These are phyloP conservation scores for Drosophila triauraria DNA, from an alignment of 1,140 invertebrate species.

Conservation along the genomic window DNA sequence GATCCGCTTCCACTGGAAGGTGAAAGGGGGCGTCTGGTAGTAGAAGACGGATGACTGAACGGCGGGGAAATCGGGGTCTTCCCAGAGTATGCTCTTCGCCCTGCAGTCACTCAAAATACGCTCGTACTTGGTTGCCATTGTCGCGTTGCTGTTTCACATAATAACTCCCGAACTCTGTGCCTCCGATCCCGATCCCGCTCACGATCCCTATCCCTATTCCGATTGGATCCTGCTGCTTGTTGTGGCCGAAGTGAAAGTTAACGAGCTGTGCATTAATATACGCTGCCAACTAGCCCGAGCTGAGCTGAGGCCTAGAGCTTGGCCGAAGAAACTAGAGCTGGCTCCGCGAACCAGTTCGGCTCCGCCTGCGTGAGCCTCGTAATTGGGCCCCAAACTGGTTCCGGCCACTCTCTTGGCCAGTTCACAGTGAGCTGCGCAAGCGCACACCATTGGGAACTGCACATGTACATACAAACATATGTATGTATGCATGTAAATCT, in stretches of 20 bases:
- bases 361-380: slow-evolving; percentile 20
- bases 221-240: slow-evolving; percentile 12
- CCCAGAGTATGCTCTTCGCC: slow-evolving; percentile 93
- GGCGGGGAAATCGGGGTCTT: slow-evolving; percentile 96
- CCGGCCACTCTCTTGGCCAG: slow-evolving; percentile 8
- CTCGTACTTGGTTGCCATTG: slow-evolving; percentile 88
- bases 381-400: slow-evolving; percentile 41
- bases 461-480: neutral
- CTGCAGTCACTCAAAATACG: slow-evolving; percentile 92
- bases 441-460: slow-evolving; percentile 8
- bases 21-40: slow-evolving; percentile 96
- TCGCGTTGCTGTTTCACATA: slow-evolving; percentile 43
- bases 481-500: no score
- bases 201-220: neutral
- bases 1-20: slow-evolving; percentile 96
- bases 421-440: slow-evolving; percentile 12
- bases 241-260: slow-evolving; percentile 73
- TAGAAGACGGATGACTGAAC: slow-evolving; percentile 95
- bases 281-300: slow-evolving; percentile 52
- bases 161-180: slow-evolving; percentile 20
- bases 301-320: slow-evolving; percentile 33
- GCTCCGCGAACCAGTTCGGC: slow-evolving; percentile 28
- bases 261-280: slow-evolving; percentile 54
- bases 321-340: slow-evolving; percentile 26
- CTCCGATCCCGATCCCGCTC: neutral